Evolutionary conservation across 2,797 vertebrate genomes (phyloP).

Genomic region (Brachyalestes nurse): DNA sequence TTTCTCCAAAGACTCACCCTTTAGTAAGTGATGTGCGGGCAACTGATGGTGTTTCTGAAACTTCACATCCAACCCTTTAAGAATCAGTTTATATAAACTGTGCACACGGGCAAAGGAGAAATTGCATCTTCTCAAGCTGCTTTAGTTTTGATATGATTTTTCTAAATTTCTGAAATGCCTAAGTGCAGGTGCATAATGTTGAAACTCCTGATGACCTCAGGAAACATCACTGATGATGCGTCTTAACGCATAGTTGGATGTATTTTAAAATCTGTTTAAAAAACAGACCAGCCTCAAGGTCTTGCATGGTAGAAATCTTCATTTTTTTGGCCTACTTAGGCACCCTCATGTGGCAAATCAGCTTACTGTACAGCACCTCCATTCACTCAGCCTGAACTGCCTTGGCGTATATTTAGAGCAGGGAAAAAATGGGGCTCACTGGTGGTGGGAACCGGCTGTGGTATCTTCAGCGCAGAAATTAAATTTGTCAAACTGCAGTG

Average conservation of each 20-base stretch:
- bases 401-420: neutral
- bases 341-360: neutral
- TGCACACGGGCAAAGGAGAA: neutral
- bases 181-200: too few species aligned
- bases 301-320: neutral
- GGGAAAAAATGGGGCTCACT: neutral
- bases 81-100: neutral
- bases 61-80: neutral
- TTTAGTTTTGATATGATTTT: neutral
- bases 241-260: too few species aligned
- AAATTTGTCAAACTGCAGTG: conserved; percentile 15
- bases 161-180: neutral
- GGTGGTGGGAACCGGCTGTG: neutral
- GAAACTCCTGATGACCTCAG: too few species aligned
- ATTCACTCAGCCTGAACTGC: neutral
- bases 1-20: too few species aligned
- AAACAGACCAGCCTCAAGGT: neutral
- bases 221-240: too few species aligned
- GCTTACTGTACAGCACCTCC: neutral
- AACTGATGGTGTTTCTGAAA: too few species aligned
- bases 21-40: too few species aligned
- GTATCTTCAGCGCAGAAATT: neutral
- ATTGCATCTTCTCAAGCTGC: neutral
- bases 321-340: neutral
- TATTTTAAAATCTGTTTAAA: too few species aligned